A percentile compares a stretch with the other conserved stretches of the same genome.
phyloP scores from a whole-genome alignment of 1,140 invertebrate species.

The Caligus rogercresseyi region DNA sequence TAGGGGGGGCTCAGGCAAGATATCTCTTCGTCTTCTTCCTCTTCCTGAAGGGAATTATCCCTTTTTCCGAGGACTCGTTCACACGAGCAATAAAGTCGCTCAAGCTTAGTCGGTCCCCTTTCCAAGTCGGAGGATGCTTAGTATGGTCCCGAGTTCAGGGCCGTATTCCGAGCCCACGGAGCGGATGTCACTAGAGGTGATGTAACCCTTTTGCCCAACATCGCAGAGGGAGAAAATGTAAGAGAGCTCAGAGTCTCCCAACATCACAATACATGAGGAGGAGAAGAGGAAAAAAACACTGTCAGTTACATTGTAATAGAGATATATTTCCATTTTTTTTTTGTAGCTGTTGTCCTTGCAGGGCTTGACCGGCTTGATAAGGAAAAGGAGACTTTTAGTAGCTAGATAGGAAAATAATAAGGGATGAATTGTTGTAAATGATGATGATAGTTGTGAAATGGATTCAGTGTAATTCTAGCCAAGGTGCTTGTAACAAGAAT shows the following conservation, averaged over 20 bases:
- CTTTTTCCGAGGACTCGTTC: neutral
- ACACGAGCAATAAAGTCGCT: neutral
- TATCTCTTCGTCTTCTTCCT: neutral
- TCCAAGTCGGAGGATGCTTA: neutral
- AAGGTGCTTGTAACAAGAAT: too few species aligned
- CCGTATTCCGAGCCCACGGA: neutral
- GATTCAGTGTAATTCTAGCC: too few species aligned
- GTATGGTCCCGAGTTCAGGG: neutral
- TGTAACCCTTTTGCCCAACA: neutral
- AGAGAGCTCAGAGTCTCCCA: neutral
- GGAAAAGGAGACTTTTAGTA: too few species aligned
- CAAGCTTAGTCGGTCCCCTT: neutral
- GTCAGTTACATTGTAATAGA: too few species aligned
- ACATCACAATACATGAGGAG: too few species aligned
- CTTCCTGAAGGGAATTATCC: neutral
- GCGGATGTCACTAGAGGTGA: neutral
- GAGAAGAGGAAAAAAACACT: too few species aligned
- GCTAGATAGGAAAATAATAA: too few species aligned
- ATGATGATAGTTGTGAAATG: too few species aligned
- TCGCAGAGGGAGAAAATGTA: neutral
- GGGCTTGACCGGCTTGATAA: too few species aligned
- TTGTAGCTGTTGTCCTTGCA: too few species aligned
- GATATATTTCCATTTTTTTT: too few species aligned
- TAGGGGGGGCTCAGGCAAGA: neutral
- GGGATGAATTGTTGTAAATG: too few species aligned